Conservation (phyloP, 2,113 vertebrate species). For the Cebus imitator region DNA sequence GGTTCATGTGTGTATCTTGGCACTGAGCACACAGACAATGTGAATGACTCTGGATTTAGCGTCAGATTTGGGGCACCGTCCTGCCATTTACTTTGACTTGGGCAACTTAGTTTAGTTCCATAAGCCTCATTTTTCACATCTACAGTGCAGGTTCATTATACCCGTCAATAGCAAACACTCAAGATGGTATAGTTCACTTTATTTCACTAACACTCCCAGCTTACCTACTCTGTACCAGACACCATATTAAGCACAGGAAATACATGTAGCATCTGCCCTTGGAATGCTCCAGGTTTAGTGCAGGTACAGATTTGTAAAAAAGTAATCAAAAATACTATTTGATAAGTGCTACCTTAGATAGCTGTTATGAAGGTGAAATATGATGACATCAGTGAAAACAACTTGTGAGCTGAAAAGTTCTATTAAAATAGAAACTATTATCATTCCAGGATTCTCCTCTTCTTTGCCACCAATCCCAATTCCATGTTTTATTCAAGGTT, state of each 20-base stretch:
- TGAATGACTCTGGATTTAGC: neutral
- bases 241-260: neutral
- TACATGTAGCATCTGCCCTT: neutral
- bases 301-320: neutral
- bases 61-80: neutral
- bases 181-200: neutral
- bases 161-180: neutral
- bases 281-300: neutral
- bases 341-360: neutral
- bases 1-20: neutral
- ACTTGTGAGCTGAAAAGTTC: neutral
- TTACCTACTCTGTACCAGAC: neutral
- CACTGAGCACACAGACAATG: neutral
- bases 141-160: neutral
- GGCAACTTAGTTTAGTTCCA: neutral
- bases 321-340: neutral
- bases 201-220: neutral
- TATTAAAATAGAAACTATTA: neutral
- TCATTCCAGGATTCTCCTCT: neutral
- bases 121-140: neutral
- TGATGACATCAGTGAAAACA: neutral
- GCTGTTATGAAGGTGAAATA: neutral
- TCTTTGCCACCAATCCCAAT: neutral
- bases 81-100: neutral
- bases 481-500: slow-evolving; percentile 16